Evolutionary conservation across 2,888 invertebrate species (phyloP).

Genomic region (Pachymerium ferrugineum): DNA sequence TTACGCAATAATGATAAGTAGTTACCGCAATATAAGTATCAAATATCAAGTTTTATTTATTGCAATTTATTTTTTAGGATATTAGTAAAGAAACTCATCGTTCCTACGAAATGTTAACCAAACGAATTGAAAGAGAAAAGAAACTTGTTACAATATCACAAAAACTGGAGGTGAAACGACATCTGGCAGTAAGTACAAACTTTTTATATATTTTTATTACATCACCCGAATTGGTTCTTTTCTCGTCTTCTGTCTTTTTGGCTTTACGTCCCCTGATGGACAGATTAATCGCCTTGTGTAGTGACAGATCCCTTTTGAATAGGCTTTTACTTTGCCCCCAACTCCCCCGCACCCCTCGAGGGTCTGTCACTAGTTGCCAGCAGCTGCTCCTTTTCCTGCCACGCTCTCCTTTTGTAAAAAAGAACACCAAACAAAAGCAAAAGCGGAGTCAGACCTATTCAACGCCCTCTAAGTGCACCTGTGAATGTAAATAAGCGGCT

Average conservation of each 20-base stretch:
- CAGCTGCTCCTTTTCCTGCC: conserved; percentile 11
- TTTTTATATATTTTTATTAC: neutral
- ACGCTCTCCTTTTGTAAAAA: neutral
- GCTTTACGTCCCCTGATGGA: conserved; percentile 5
- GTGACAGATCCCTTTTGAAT: neutral
- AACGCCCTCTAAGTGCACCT: neutral
- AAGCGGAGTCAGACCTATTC: neutral
- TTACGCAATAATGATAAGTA: too few species aligned
- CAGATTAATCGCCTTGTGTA: neutral
- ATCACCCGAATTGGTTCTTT: too few species aligned
- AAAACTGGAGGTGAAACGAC: conserved; percentile 68
- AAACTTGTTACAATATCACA: conserved; percentile 68
- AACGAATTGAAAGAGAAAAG: conserved; percentile 69
- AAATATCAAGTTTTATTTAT: neutral
- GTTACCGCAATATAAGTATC: neutral
- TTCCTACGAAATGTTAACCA: conserved; percentile 66
- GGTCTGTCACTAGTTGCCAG: neutral
- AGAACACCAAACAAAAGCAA: neutral
- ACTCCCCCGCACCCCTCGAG: neutral
- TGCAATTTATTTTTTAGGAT: conserved; percentile 42
- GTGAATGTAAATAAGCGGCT: neutral
- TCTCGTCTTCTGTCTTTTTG: too few species aligned
- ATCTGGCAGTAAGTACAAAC: conserved; percentile 52
- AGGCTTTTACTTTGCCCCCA: neutral
- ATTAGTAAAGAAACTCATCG: conserved; percentile 59